Percentiles rank a stretch among this genome's conserved stretches.
These are phyloP conservation scores for Glareola pratincola DNA, from an alignment of 2,113 vertebrate species.

Conservation along the genomic window DNA sequence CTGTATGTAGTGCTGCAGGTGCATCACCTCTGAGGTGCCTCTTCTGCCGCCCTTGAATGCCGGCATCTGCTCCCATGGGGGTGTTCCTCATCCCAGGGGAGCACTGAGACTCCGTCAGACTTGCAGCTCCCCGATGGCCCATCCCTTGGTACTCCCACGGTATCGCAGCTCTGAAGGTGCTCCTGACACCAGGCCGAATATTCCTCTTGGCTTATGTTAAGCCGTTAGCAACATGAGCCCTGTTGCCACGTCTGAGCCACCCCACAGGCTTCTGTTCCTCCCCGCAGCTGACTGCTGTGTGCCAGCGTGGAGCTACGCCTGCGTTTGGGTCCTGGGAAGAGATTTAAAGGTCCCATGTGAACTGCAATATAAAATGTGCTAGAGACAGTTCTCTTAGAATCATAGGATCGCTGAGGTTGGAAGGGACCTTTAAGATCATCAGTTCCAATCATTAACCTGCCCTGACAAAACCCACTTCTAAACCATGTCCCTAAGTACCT, in stretches of 20 bases:
- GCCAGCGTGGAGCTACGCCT: background rate
- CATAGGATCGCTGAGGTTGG: too few relatives aligned
- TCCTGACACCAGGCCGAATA: background rate
- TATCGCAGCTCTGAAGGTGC: background rate
- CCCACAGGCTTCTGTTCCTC: background rate
- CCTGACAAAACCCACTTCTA: too few relatives aligned
- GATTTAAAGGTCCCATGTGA: background rate
- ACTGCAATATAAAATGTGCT: background rate
- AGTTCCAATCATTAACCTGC: too few relatives aligned
- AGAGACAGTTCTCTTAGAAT: background rate
- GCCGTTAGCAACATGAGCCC: background rate
- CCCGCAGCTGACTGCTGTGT: background rate
- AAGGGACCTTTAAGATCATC: too few relatives aligned
- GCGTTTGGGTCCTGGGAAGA: background rate
- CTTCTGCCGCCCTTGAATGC: background rate
- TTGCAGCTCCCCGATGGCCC: background rate
- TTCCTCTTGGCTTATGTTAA: background rate
- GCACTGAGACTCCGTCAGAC: background rate
- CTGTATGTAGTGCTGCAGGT: background rate
- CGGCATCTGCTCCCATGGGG: background rate
- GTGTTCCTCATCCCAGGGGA: background rate
- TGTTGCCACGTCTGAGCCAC: background rate
- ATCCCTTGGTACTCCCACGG: background rate
- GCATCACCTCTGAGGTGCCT: background rate
- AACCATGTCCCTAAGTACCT: too few relatives aligned